These are phyloP conservation scores for Lycodopsis pacificus DNA, from an alignment of 2,797 vertebrate genomes.

Conservation along the genomic window DNA sequence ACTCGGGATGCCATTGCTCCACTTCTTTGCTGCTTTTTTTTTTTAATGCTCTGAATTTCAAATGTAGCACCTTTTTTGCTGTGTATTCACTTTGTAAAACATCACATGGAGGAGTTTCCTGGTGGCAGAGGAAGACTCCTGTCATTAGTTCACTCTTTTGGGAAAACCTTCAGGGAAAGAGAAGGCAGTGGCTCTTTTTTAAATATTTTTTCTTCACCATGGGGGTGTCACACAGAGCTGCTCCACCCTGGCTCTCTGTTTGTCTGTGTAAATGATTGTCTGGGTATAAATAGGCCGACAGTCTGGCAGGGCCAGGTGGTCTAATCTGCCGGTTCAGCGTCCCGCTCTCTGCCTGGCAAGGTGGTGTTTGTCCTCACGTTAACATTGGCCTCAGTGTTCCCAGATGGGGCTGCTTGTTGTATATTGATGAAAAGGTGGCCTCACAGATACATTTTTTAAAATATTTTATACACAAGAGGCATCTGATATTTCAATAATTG, in stretches of 20 bases:
- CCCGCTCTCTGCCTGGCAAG: constrained; percentile 42
- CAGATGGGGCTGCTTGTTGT: constrained; percentile 43
- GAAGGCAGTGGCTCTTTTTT: constrained; percentile 6
- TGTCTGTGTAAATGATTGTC: constrained; percentile 76
- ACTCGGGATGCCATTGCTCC: too few relatives aligned
- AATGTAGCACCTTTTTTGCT: neutral
- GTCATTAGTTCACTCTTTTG: constrained; percentile 42
- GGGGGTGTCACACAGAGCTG: constrained; percentile 45
- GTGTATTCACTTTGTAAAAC: neutral
- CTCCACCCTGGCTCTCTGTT: constrained; percentile 39
- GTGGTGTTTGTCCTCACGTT: constrained; percentile 59
- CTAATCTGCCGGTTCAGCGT: constrained; percentile 61
- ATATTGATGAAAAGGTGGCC: constrained; percentile 28
- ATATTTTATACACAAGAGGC: neutral
- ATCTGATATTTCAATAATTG: constrained; percentile 16
- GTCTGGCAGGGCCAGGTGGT: constrained; percentile 72
- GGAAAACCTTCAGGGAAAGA: constrained; percentile 32
- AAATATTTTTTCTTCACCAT: constrained; percentile 11
- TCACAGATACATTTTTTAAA: neutral
- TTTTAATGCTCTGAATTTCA: too few relatives aligned
- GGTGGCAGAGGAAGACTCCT: constrained; percentile 17
- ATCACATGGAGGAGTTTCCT: neutral
- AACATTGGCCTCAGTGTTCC: constrained; percentile 35
- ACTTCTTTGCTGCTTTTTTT: too few relatives aligned
- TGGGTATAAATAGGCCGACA: constrained; percentile 75